phyloP scores from a whole-genome alignment of 2,888 invertebrate species.

The Acanthococcus lagerstroemiae region DNA sequence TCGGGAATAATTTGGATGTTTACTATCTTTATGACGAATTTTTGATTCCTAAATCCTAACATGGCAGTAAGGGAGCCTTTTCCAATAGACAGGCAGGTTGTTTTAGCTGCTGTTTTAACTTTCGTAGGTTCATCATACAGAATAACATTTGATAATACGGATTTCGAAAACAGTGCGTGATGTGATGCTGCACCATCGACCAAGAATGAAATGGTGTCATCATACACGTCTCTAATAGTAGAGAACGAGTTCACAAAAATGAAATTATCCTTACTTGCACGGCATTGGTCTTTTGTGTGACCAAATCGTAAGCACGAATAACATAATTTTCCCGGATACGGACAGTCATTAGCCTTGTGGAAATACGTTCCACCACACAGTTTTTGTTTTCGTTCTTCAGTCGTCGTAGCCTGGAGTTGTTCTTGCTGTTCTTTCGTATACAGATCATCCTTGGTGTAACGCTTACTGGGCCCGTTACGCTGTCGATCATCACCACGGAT shows the following conservation, averaged over 20 bases:
- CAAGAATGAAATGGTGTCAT: background rate
- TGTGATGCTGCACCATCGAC: background rate
- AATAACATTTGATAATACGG: background rate
- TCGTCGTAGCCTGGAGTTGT: background rate
- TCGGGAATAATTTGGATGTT: background rate
- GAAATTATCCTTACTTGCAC: background rate
- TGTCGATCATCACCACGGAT: background rate
- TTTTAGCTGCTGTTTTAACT: background rate
- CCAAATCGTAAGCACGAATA: background rate
- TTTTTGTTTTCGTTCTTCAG: background rate
- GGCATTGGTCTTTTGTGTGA: background rate
- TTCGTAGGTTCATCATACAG: background rate
- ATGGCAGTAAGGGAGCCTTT: background rate
- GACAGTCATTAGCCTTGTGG: background rate
- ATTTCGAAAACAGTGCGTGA: background rate
- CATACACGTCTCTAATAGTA: background rate
- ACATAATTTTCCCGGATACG: background rate
- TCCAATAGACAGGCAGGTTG: background rate
- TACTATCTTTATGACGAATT: background rate
- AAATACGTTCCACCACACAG: background rate
- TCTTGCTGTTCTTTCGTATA: background rate
- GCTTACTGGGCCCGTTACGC: background rate
- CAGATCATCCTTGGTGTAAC: background rate
- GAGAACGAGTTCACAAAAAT: background rate
- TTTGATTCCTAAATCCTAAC: background rate